phyloP scores from a whole-genome alignment of 2,797 vertebrate species.

The Pangasius mekongensis region DNA sequence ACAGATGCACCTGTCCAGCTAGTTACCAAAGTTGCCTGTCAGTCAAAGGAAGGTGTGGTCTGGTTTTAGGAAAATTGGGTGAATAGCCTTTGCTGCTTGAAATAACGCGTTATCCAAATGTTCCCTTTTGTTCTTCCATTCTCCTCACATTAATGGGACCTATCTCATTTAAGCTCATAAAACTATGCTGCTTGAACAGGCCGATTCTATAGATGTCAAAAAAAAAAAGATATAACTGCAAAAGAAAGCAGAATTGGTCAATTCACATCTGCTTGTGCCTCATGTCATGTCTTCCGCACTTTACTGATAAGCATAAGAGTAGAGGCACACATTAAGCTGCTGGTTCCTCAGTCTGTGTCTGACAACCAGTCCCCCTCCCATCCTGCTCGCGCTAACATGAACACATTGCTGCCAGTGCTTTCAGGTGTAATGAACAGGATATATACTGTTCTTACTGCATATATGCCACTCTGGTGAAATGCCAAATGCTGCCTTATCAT shows the following conservation, averaged over 20 bases:
- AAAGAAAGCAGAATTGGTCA: slow-evolving; percentile 50
- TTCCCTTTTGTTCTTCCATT: slow-evolving; percentile 44
- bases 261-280: slow-evolving; percentile 65
- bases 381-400: slow-evolving; percentile 65
- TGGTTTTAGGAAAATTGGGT: slow-evolving; percentile 66
- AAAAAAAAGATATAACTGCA: slow-evolving; percentile 25
- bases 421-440: slow-evolving; percentile 73
- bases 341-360: slow-evolving; percentile 40
- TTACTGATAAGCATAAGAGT: slow-evolving; percentile 52
- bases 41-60: slow-evolving; percentile 36
- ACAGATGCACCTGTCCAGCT: slow-evolving; percentile 49
- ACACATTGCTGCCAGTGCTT: slow-evolving; percentile 66
- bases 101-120: slow-evolving; percentile 38
- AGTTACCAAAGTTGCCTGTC: slow-evolving; percentile 54
- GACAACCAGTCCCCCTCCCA: slow-evolving; percentile 50
- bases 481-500: slow-evolving; percentile 83
- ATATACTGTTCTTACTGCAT: slow-evolving; percentile 66
- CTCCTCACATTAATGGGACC: slow-evolving; percentile 40
- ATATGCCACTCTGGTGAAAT: slow-evolving; percentile 71
- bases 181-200: slow-evolving; percentile 68
- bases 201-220: slow-evolving; percentile 42
- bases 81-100: slow-evolving; percentile 55
- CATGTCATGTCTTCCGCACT: slow-evolving; percentile 61
- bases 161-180: slow-evolving; percentile 59
- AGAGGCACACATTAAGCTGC: slow-evolving; percentile 62